These are phyloP conservation scores for Mesocricetus auratus DNA, from an alignment of 2,113 vertebrate genomes.

Conservation along the genomic window DNA sequence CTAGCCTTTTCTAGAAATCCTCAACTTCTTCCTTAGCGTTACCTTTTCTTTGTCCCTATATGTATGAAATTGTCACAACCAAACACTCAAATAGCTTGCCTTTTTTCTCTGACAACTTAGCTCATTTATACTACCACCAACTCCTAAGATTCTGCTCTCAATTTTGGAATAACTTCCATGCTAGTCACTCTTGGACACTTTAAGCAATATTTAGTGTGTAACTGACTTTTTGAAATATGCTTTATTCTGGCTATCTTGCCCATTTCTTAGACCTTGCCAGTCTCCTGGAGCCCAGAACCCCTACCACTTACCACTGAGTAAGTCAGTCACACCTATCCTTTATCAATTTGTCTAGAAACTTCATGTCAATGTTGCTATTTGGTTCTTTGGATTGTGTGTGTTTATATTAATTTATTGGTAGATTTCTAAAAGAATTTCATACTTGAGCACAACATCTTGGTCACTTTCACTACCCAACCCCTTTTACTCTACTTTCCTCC, in stretches of 20 bases:
- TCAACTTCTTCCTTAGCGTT: background rate
- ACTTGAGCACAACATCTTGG: background rate
- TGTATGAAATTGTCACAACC: background rate
- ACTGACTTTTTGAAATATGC: background rate
- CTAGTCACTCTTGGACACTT: background rate
- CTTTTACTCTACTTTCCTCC: background rate
- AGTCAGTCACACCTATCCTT: background rate
- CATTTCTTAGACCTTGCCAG: background rate
- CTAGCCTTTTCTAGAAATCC: background rate
- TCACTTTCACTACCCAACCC: background rate
- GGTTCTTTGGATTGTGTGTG: background rate
- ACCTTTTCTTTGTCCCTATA: background rate
- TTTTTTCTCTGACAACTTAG: background rate
- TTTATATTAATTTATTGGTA: background rate
- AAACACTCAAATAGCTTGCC: background rate
- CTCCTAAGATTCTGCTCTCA: background rate
- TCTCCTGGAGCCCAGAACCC: background rate
- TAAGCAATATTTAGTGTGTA: background rate
- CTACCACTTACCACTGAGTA: background rate
- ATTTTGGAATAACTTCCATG: background rate
- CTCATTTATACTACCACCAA: background rate
- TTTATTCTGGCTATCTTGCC: accelerated
- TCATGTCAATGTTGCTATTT: background rate
- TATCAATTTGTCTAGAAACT: background rate
- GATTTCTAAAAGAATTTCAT: background rate